Base-by-base conservation (phyloP, 2,797 vertebrate genomes). In the Pachyuromys duprasi region DNA sequence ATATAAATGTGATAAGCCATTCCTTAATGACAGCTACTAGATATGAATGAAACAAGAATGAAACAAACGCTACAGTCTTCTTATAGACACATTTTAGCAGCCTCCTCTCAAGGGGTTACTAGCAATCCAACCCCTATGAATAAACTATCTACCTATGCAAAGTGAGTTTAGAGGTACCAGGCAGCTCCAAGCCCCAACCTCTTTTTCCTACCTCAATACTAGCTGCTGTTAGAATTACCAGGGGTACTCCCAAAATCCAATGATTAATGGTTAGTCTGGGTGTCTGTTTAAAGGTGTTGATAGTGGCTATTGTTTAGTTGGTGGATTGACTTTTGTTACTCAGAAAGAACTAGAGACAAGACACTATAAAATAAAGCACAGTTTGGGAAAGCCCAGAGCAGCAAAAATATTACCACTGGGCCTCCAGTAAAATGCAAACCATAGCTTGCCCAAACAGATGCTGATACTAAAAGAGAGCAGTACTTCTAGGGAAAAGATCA, bases 31-130 rank as follows among this genome's bases (percentile, higher is more conserved):
- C 70, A 87, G 49, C 78, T 95, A 79, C 83, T 60, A 87, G 3
- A 13, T 20, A 95, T 93, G n/a, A 90, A n/a, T n/a, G 67, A 94
- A 95, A 83, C 17, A 91, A 53, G 63, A 95, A 81, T 62, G 9
- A 91, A 95, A 36, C 22, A 45, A 91, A 70, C 89, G 75, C 42
- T 83, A 83, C 8, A 78, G 53, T 83, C 69, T 60, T 96, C 70
- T 93, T 45, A 31, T 62, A 65, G 2, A 57, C 33, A 81, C 3
- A 53, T 87, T 63, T 78, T 28, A 33, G 62, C 45, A 91, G 60
- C 20, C 86, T 94, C 87, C 93, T 36, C 83, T 78, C 39, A 39
- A 24, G 60, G 18, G 26, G 8, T 69, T 65, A 86, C 55, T 18
- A 72, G 31, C n/a, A 84, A 84, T 67, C 79, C 28, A 33, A 84